These are phyloP conservation scores for Hydropsyche betteni DNA, from an alignment of 2,888 invertebrate species.

Conservation along the genomic window DNA sequence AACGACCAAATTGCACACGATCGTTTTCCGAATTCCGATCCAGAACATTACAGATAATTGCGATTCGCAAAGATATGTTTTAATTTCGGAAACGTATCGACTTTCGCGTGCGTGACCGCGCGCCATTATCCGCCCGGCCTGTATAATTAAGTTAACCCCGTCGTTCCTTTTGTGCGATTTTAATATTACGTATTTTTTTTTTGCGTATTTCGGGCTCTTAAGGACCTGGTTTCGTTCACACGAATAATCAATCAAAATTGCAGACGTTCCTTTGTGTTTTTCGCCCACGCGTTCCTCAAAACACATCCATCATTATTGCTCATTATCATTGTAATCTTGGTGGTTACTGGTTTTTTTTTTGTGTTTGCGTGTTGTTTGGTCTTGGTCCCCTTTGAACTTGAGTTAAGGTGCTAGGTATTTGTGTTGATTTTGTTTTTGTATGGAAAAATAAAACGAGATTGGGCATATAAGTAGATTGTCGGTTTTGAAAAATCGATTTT, in stretches of 20 bases:
- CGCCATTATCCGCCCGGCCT: neutral
- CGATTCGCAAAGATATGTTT: too few relatives aligned
- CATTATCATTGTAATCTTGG: neutral
- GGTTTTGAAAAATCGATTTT: too few relatives aligned
- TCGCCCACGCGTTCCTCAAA: conserved; percentile 13
- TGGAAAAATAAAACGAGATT: too few relatives aligned
- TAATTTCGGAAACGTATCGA: too few relatives aligned
- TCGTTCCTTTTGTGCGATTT: neutral
- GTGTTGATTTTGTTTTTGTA: too few relatives aligned
- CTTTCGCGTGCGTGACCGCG: neutral
- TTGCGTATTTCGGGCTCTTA: neutral
- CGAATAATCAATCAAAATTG: conserved; percentile 42
- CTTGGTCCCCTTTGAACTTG: too few relatives aligned
- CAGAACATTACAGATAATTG: too few relatives aligned
- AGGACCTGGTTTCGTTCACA: conserved; percentile 3
- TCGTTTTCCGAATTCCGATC: too few relatives aligned
- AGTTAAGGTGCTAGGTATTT: too few relatives aligned
- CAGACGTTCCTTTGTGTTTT: conserved; percentile 35
- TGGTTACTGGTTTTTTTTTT: neutral
- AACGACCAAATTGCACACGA: too few relatives aligned
- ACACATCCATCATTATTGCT: conserved; percentile 1
- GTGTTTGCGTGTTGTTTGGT: neutral
- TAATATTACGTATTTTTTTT: too few relatives aligned
- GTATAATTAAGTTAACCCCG: neutral
- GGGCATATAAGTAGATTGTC: too few relatives aligned